Percentiles rank a stretch among this genome's conserved stretches.
Conservation (phyloP, 2,113 vertebrate genomes). For the Trematocara macrostoma region DNA sequence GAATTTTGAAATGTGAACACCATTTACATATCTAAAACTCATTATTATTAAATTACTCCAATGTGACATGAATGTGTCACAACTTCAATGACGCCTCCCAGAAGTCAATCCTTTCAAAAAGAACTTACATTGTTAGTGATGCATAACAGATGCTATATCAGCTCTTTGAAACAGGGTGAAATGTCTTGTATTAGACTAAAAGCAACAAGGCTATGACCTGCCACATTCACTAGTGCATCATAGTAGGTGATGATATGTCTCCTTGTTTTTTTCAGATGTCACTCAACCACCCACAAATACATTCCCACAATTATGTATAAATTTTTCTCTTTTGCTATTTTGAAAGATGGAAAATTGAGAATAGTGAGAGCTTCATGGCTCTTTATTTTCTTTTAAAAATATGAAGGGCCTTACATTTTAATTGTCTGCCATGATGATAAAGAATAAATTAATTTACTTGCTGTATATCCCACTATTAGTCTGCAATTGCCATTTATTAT, state of each 20-base stretch:
- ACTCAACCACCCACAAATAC: neutral
- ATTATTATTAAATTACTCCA: neutral
- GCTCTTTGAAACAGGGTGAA: neutral
- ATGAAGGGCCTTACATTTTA: neutral
- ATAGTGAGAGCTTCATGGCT: neutral
- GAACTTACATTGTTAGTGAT: neutral
- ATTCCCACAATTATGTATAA: neutral
- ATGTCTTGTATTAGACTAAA: neutral
- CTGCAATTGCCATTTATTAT: neutral
- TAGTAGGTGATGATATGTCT: neutral
- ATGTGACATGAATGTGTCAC: neutral
- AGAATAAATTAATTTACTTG: neutral
- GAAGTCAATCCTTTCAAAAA: neutral
- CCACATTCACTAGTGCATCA: neutral
- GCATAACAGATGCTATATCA: neutral
- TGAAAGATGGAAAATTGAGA: neutral
- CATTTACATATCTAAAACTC: neutral
- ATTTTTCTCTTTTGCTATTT: neutral
- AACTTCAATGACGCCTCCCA: neutral
- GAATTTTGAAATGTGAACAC: neutral
- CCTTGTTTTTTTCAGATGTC: neutral
- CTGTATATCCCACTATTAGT: neutral
- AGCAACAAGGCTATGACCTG: neutral
- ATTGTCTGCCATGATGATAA: neutral
- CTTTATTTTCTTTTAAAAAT: neutral